Evolutionary conservation across 2,888 invertebrate species (phyloP), one percentile per base, ranked within the genome.

Genomic region (Elysia crispata): DNA sequence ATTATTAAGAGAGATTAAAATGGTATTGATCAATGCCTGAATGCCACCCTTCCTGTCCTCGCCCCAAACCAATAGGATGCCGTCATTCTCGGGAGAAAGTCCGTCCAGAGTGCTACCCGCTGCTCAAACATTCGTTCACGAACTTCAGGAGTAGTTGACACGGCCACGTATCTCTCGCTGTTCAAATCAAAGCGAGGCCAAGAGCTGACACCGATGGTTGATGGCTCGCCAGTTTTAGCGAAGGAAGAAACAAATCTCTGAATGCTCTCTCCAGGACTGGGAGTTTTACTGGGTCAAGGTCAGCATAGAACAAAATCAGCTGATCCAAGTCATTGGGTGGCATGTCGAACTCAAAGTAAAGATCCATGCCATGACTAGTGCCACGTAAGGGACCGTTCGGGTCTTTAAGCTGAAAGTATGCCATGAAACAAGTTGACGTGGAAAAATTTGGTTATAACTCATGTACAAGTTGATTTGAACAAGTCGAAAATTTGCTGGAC

Each of bases 181-280:
- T n/a, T 11, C n/a, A 54, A 31, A n/a, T 77, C 57, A 69, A 31
- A 77, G n/a, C 69, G 67, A 57, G 77, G 57, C 77, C 77, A 77
- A 23, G 49, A n/a, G 1, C 57, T n/a, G 3, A 54, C 1, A 1
- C 25, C 25, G 23, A n/a, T 28, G 13, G 23, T 8, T 13, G 54
- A 54, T 1, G 77, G 77, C 20, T 23, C 50, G 28, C 77, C 77
- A 31, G 77, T 77, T 30, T 69, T 69, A 30, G 77, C 77, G 25
- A 77, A 77, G 67, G 67, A 69, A 5, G 69, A 67, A 8, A 67
- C 20, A 18, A 57, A 6, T 1, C 57, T 31, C 1, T 28, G 41
- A 54, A 54, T 0, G 54, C 18, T 15, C 69, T 33, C 0, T 41
- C 41, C 11, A 69, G 23, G 57, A 5, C n/a, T 18, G 23, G n/a